Base-by-base conservation (phyloP, 2,797 vertebrate species). In the Neosalanx taihuensis region DNA sequence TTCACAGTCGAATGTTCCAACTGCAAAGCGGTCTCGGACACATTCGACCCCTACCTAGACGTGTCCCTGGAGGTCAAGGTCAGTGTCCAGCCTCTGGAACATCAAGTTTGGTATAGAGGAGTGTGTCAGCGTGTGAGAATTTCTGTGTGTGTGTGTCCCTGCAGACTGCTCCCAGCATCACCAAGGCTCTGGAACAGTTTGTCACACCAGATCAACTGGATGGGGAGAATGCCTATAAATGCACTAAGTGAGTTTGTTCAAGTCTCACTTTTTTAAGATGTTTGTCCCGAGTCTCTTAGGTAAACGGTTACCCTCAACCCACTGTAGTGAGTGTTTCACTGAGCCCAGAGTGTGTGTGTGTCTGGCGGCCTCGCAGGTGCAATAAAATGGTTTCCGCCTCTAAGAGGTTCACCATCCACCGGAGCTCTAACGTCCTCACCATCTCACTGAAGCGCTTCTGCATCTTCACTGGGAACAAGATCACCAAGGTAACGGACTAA, bases 51-150 rank as follows among this genome's bases (percentile, higher is more conserved):
- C 0, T 99, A 95, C 84, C 89, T 98, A 3, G 95, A 98, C 66
- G 93, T 99, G 67, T 93, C 96, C 57, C 85, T 99, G 87, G 97
- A 98, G 81, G 98, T 99, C 82, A 97, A 98, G 96, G 98, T 99
- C 91, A 59, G n/a, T 23, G 41, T 13, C 41, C 41, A 13, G 3
- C 41, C 2, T 9, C 41, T 2, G 12, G 2, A 12, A 12, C 41
- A 12, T 46, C 41, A 13, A 17, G 17, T 5, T 56, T 53, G 13
- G 1, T n/a, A n/a, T 0, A 56, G 51, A 56, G 51, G 4, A 56
- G 41, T 46, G 15, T 20, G 6, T 26, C 23, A 26, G 23, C 23
- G 23, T 59, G 41, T 46, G 41, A 46, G 41, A 3, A 46, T 69
- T 70, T 35, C 5, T 65, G 65, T 70, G 67, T 53, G 65, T 35